A percentile compares a stretch with the other conserved stretches of the same genome.
Conservation (phyloP, 2,888 invertebrate species). For the Pammene aurita region DNA sequence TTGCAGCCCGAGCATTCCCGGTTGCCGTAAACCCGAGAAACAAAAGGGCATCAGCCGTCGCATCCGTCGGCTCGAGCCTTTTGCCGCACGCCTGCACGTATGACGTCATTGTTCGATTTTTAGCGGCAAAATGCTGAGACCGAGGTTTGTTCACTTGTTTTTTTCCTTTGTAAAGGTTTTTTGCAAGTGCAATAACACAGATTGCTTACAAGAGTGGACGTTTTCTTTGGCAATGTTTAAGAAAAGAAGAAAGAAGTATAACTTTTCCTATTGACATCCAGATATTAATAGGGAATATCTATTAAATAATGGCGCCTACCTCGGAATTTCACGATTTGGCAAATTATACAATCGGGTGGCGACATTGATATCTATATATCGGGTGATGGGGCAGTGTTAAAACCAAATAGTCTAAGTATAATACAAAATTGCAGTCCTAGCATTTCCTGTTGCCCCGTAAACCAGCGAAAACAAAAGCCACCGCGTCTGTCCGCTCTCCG, state of each 20-base stretch:
- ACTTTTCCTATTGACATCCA: too few relatives aligned
- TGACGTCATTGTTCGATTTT: conserved; percentile 24
- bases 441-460: conserved; percentile 1
- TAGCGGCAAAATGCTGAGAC: conserved; percentile 1
- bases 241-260: too few relatives aligned
- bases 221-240: too few relatives aligned
- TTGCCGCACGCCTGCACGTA: neutral
- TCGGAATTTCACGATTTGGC: too few relatives aligned
- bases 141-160: conserved; percentile 9
- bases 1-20: neutral
- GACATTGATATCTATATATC: too few relatives aligned
- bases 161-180: neutral
- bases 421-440: neutral
- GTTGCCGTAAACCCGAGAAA: conserved; percentile 12
- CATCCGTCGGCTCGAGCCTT: conserved; percentile 22
- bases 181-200: too few relatives aligned
- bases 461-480: conserved; percentile 19
- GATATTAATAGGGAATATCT: too few relatives aligned
- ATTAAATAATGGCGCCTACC: too few relatives aligned
- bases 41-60: conserved; percentile 14
- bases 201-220: too few relatives aligned
- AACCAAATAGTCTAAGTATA: too few relatives aligned
- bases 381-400: too few relatives aligned
- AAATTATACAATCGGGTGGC: too few relatives aligned
- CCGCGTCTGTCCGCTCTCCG: conserved; percentile 22